A percentile compares a stretch with the other conserved stretches of the same genome.
Evolutionary conservation across 2,888 invertebrate genomes (phyloP).

Genomic region (Nemurella pictetii): DNA sequence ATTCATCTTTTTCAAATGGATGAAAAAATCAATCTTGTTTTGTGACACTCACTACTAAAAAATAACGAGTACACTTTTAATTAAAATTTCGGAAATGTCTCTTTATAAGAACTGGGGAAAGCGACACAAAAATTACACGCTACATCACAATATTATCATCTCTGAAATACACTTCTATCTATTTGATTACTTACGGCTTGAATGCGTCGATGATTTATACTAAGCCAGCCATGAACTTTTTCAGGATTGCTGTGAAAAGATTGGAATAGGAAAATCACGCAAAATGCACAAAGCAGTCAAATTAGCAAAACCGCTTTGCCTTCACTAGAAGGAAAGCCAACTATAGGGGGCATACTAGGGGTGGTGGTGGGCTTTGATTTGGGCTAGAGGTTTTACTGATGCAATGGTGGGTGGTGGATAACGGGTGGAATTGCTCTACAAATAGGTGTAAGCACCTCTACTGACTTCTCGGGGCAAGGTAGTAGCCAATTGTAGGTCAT

Average conservation of each 20-base stretch:
- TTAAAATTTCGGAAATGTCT: background rate
- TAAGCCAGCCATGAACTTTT: constrained; percentile 65
- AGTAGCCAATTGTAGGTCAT: background rate
- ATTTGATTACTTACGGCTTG: constrained; percentile 35
- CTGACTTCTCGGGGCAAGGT: background rate
- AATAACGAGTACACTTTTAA: background rate
- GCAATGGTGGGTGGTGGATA: background rate
- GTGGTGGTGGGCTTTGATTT: background rate
- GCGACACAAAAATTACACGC: too few species aligned
- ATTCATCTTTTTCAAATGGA: background rate
- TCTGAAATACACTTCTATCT: constrained; percentile 12
- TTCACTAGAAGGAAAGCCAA: background rate
- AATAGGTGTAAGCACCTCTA: background rate
- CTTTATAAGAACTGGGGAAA: too few species aligned
- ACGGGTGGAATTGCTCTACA: background rate
- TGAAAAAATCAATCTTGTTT: background rate
- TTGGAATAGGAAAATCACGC: constrained; percentile 25
- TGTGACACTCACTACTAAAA: background rate
- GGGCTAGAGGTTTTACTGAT: background rate
- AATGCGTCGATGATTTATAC: background rate
- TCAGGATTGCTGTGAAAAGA: constrained; percentile 72
- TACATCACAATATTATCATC: background rate
- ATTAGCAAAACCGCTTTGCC: background rate
- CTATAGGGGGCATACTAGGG: background rate
- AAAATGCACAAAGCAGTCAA: constrained; percentile 20